A percentile compares a stretch with the other conserved stretches of the same genome.
phyloP scores from a whole-genome alignment of 2,888 invertebrate genomes.

The Pediacus dermestoides region DNA sequence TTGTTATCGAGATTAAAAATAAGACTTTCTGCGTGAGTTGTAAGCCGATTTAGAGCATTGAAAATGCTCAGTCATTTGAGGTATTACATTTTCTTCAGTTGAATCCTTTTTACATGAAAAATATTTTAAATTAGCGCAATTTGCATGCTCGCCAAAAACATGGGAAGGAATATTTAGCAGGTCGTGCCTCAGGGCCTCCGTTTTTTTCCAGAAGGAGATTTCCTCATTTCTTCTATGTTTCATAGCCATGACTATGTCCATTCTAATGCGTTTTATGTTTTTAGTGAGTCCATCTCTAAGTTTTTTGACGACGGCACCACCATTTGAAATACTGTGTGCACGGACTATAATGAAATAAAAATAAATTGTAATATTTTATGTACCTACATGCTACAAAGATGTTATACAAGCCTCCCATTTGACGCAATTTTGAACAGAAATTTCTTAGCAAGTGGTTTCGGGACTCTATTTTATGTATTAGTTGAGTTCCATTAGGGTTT shows the following conservation, averaged over 20 bases:
- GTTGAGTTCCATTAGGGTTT: conserved; percentile 27
- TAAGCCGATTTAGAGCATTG: conserved; percentile 8
- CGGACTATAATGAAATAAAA: no score
- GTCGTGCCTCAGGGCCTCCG: conserved; percentile 15
- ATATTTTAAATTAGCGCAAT: conserved; percentile 18
- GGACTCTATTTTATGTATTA: conserved; percentile 38
- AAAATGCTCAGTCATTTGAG: background rate
- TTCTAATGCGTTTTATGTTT: conserved; percentile 1
- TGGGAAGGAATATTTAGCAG: conserved; percentile 28
- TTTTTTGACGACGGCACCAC: no score
- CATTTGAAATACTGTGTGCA: no score
- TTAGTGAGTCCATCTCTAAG: background rate
- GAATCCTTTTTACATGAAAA: conserved; percentile 8
- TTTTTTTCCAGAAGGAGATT: background rate
- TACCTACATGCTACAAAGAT: no score
- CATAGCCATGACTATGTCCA: background rate
- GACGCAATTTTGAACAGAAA: conserved; percentile 16
- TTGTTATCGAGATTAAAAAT: conserved; percentile 34
- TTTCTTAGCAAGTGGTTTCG: conserved; percentile 20
- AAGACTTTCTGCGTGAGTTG: conserved; percentile 20
- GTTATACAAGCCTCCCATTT: no score
- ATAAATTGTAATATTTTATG: no score
- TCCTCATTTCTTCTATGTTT: background rate
- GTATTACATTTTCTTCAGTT: conserved; percentile 1
- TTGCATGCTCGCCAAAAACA: conserved; percentile 33